These are phyloP conservation scores for Australoheros facetus DNA, from an alignment of 2,797 vertebrate species.

Conservation along the genomic window DNA sequence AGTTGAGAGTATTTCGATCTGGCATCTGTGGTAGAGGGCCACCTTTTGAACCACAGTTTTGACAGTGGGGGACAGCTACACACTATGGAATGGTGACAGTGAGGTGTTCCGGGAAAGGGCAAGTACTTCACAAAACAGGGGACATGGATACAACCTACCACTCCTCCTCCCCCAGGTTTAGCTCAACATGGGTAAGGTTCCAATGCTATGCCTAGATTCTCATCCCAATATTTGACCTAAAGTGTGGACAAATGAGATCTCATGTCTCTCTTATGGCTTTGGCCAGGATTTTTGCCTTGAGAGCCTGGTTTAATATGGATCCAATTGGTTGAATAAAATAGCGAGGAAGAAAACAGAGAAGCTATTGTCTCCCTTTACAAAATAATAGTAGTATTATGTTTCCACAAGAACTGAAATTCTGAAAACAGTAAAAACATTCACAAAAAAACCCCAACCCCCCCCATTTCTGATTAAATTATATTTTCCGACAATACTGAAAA, in stretches of 20 bases:
- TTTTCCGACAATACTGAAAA: not conserved
- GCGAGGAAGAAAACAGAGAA: not conserved
- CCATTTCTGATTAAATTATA: conserved; percentile 36
- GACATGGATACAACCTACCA: conserved; percentile 56
- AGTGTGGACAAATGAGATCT: conserved; percentile 47
- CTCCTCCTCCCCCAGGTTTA: conserved; percentile 68
- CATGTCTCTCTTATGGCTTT: conserved; percentile 20
- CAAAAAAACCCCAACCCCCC: not conserved
- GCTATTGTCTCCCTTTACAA: conserved; percentile 17
- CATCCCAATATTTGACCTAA: conserved; percentile 31
- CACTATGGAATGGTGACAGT: conserved; percentile 75
- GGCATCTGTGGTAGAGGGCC: conserved; percentile 53
- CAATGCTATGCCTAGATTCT: conserved; percentile 41
- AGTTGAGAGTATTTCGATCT: conserved; percentile 46
- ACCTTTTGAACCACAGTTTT: conserved; percentile 48
- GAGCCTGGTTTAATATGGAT: conserved; percentile 14
- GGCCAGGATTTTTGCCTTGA: conserved; percentile 11
- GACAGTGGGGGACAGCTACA: conserved; percentile 63
- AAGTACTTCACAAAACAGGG: conserved; percentile 56
- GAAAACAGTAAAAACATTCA: conserved; percentile 5
- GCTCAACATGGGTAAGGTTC: conserved; percentile 43
- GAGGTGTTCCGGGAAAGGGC: conserved; percentile 56
- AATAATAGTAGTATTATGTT: conserved; percentile 37
- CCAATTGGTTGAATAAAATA: conserved; percentile 13
- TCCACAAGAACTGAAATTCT: conserved; percentile 20